Base-by-base conservation (phyloP, 2,888 invertebrate genomes). In the Rhynchonema sp. region DNA sequence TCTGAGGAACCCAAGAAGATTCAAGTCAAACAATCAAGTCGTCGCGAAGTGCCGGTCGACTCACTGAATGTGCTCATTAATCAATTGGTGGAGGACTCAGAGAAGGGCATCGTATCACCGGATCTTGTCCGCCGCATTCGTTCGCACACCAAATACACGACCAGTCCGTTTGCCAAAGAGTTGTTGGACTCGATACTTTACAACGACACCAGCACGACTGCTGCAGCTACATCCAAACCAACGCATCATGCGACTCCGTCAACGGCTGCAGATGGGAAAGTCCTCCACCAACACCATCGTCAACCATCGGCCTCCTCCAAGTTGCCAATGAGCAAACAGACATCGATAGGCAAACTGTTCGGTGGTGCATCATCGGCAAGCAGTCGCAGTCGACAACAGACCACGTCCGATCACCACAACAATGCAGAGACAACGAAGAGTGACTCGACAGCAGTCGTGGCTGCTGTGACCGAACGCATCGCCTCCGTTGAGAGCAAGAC, bases 21-120 rank as follows among this genome's bases (percentile, higher is more conserved):
- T 25, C 17, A 2, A 2, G 22, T 2, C 55, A 6, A 9, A 28
- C 9, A 29, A 1, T 22, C 17, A 1, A 6, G 29, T 9, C 20
- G n/a, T 2, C 26, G 54, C 27, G 3, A 22, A 2, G 17, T 17
- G 26, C 9, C 20, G 23, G 28, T 46, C 2, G 60, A 60, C 30
- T 46, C 55, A 22, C 30, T 60, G 25, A 60, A 60, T 52, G 29
- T 27, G 49, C 52, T 57, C 28, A 56, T 63, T 30, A 60, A 62
- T 38, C 59, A 63, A 30, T 25, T 63, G 29, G 26, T 63, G 25
- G 62, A 63, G 28, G 61, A 54, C 26, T 46, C 61, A 1, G 58
- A 46, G 22, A 2, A 23, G n/a, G 61, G 63, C 27, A 30, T 20
- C 1, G 53, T 63, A 1, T 22, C 56, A 20, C 25, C 17, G 26